Percentiles rank a stretch among this genome's conserved stretches.
Evolutionary conservation across 2,797 vertebrate species (phyloP).

Genomic region (Fratercula arctica): DNA sequence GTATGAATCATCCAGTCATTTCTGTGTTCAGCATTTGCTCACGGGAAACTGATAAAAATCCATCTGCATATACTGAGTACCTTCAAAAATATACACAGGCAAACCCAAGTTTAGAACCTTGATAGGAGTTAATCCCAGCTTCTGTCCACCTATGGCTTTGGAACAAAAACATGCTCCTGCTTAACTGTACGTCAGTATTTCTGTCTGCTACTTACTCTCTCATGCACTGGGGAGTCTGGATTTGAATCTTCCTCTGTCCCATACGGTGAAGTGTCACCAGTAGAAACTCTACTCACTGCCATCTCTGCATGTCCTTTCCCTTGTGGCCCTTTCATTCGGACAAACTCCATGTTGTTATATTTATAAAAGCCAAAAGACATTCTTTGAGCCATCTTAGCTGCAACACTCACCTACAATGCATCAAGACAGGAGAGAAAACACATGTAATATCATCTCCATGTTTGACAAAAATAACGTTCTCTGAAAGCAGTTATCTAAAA

Average conservation of each 20-base stretch:
- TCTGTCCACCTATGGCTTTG: background rate
- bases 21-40: background rate
- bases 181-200: background rate
- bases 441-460: background rate
- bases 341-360: conserved; percentile 98
- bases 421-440: background rate
- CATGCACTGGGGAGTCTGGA: conserved; percentile 88
- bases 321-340: conserved; percentile 98
- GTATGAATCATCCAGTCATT: background rate
- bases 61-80: background rate
- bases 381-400: conserved; percentile 96
- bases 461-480: background rate
- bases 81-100: background rate
- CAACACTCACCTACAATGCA: conserved; percentile 88
- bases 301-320: conserved; percentile 98
- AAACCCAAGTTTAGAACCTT: background rate
- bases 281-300: conserved; percentile 95
- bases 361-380: conserved; percentile 99
- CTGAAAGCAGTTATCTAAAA: background rate
- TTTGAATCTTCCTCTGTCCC: conserved; percentile 91
- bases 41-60: background rate
- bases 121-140: background rate
- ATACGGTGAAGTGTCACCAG: conserved; percentile 93
- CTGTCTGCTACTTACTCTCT: conserved; percentile 82
- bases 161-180: background rate